Base-by-base conservation (phyloP, 1,140 invertebrate genomes). In the Heliothis subflexa region DNA sequence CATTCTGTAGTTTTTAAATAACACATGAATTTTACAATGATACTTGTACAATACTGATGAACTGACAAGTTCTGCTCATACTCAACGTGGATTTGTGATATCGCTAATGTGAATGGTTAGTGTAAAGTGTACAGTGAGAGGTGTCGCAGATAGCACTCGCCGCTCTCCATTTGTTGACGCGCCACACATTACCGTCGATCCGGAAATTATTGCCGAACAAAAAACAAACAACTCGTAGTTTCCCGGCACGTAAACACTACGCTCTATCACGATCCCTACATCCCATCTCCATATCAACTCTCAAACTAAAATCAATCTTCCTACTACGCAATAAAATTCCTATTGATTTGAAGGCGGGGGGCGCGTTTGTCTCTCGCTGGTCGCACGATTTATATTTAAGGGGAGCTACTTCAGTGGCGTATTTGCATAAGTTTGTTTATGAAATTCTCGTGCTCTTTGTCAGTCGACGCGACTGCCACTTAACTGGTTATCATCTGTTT, bases 381-480 rank as follows among this genome's bases (percentile, higher is more conserved):
- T 55, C 25, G 25, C 33, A 16, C 21, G 54, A 50, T 78, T 70
- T 78, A 45, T 77, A 40, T 77, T 77, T 68, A 68, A 77, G 40
- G 62, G 62, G 76, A 70, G 76, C 54, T 61, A 71, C 76, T 78
- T 78, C 54, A 78, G 33, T 61, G 76, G 66, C 55, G 40, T 78
- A 78, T 78, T 71, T 71, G 76, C 74, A 68, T 77, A 77, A 77
- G 74, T 78, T 78, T 78, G 76, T 78, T 71, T 78, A 78, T 71
- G 54, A 78, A 71, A 70, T 78, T 78, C 25, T 66, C 52, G 10
- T 70, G 76, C 59, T 49, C 55, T 71, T 71, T 71, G 76, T 61
- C 76, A 71, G 50, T 78, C 52, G 76, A 25, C 52, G 76, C 66
- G 76, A 21, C 64, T 70, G 61, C 50, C 62, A 71, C 66, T 70